Base-by-base conservation (phyloP, 1,140 invertebrate species). In the Leptestheria dahalacensis region DNA sequence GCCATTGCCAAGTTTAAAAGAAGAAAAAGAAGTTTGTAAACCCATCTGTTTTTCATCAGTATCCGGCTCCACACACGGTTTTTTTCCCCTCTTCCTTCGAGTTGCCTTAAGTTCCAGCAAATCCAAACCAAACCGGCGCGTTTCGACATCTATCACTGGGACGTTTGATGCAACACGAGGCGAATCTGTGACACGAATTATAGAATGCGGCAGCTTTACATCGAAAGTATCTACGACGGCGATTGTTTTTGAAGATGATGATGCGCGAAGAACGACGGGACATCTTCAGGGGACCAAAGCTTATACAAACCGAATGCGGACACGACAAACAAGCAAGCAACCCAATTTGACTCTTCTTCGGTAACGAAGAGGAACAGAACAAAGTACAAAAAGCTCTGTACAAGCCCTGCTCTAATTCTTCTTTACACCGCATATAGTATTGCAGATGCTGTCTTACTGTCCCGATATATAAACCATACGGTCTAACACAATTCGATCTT, bases 1-100 rank as follows among this genome's bases (percentile, higher is more conserved):
- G 58, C 58, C 58, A 60, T 60, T 60, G 58, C 58, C 58, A 60
- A 60, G 33, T 41, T 9, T 41, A 41, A 41, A 9, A 41, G 6
- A 15, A 41, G n/a, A n/a, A n/a, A n/a, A n/a, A n/a, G n/a, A n/a
- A n/a, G n/a, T n/a, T n/a, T n/a, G n/a, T n/a, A n/a, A n/a, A n/a
- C n/a, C n/a, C n/a, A n/a, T n/a, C n/a, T n/a, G n/a, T n/a, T n/a
- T n/a, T n/a, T n/a, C n/a, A n/a, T n/a, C n/a, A n/a, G 49, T 24
- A 51, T 51, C 49, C 49, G 23, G 21, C 49, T 51, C 49, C 12
- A 24, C 49, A 51, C 50, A 52, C 50, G 28, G n/a, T n/a, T n/a
- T n/a, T n/a, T n/a, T n/a, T n/a, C n/a, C n/a, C n/a, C n/a, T n/a
- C n/a, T n/a, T n/a, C n/a, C n/a, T n/a, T n/a, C n/a, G n/a, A n/a